A percentile compares a stretch with the other conserved stretches of the same genome.
phyloP scores from a whole-genome alignment of 2,888 invertebrate genomes.

The Tiliacea aurago region DNA sequence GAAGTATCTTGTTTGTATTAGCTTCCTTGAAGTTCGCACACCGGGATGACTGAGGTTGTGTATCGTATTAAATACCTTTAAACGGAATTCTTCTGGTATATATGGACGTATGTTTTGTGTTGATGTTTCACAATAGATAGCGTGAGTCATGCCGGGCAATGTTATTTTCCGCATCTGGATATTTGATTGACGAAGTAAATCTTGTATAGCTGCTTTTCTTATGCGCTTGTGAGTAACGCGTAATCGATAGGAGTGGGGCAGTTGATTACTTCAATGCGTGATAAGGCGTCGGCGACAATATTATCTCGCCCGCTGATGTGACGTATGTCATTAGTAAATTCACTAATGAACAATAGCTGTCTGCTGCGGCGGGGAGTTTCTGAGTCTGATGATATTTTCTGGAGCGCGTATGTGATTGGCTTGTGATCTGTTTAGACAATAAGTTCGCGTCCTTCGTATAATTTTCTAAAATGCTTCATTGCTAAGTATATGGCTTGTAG shows the following conservation, averaged over 20 bases:
- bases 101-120: constrained; percentile 19
- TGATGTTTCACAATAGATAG: constrained; percentile 20
- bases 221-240: not conserved
- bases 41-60: constrained; percentile 37
- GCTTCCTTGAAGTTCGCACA: not conserved
- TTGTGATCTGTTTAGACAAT: constrained; percentile 17
- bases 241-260: constrained; percentile 21
- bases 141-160: not conserved
- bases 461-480: not conserved
- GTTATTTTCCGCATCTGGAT: not conserved
- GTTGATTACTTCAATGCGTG: constrained; percentile 9
- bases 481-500: constrained; percentile 12
- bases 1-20: constrained; percentile 12
- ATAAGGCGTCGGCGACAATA: constrained; percentile 20
- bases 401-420: constrained; percentile 10
- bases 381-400: constrained; percentile 6
- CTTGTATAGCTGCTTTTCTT: constrained; percentile 5
- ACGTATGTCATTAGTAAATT: constrained; percentile 5
- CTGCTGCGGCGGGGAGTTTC: constrained; percentile 9
- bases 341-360: constrained; percentile 29
- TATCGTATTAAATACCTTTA: constrained; percentile 1
- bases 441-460: constrained; percentile 15
- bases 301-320: constrained; percentile 17
- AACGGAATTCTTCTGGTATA: constrained; percentile 10
- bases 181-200: not conserved